Conservation (phyloP, 2,888 invertebrate species). For the Elmis aenea region DNA sequence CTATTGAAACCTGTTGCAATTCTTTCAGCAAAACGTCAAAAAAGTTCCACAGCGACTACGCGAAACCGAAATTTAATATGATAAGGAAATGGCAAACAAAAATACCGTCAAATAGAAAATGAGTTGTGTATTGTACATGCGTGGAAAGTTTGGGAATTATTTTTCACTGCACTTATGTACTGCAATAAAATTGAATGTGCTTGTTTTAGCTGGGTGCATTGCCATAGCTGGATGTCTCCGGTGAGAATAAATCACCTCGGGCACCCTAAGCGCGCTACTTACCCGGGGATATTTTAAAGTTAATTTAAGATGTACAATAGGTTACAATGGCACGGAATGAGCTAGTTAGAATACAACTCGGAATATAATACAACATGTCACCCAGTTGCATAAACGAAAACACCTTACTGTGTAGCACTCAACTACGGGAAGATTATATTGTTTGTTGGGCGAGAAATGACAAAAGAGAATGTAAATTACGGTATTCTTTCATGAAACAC, state of each 20-base stretch:
- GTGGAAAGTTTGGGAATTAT: no score
- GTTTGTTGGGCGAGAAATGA: constrained; percentile 27
- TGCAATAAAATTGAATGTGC: constrained; percentile 4
- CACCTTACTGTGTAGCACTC: constrained; percentile 20
- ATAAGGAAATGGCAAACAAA: no score
- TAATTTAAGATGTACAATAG: constrained; percentile 42
- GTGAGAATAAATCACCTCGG: constrained; percentile 34
- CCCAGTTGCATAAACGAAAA: constrained; percentile 22
- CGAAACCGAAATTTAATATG: no score
- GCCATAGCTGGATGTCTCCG: constrained; percentile 28
- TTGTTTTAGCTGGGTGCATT: constrained; percentile 26
- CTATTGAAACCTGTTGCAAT: constrained; percentile 46
- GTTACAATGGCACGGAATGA: constrained; percentile 41
- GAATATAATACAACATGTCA: constrained; percentile 38
- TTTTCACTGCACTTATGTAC: no score
- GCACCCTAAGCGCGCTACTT: constrained; percentile 28
- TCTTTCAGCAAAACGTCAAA: constrained; percentile 32
- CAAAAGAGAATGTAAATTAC: constrained; percentile 33
- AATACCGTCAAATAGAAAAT: no score
- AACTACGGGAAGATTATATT: constrained; percentile 23
- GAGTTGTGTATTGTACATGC: no score
- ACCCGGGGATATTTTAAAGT: constrained; percentile 37
- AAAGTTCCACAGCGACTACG: no score
- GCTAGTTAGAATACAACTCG: constrained; percentile 39
- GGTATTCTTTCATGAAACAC: constrained; percentile 14